Conservation (phyloP, 2,113 vertebrate genomes). For the Pelobates fuscus region DNA sequence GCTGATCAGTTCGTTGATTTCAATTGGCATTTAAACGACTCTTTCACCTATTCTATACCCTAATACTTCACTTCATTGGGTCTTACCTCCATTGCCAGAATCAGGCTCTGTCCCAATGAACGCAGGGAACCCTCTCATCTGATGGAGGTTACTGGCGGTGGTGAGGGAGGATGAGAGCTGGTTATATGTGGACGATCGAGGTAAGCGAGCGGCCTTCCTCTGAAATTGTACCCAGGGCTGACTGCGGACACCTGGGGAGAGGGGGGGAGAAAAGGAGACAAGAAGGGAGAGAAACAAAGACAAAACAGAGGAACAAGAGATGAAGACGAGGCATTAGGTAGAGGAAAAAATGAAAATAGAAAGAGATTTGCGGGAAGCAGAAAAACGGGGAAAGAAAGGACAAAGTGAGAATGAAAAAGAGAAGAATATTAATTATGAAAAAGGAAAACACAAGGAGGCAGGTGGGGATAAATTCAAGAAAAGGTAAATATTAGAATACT, state of each 20-base stretch:
- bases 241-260: constrained; percentile 78
- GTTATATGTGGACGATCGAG: constrained; percentile 81
- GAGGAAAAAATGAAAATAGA: neutral
- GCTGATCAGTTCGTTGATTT: no score
- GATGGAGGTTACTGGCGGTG: constrained; percentile 80
- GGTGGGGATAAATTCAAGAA: no score
- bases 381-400: neutral
- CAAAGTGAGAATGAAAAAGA: no score
- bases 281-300: neutral
- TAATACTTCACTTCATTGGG: no score
- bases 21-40: no score
- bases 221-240: constrained; percentile 92
- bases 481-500: no score
- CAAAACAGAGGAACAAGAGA: neutral
- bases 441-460: no score
- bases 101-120: constrained; percentile 86
- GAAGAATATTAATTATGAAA: no score
- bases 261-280: neutral
- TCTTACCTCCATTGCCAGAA: constrained; percentile 79
- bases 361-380: neutral
- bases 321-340: neutral
- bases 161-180: constrained; percentile 87
- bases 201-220: constrained; percentile 81
- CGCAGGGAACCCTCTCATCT: constrained; percentile 87
- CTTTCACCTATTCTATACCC: no score